Conservation (phyloP, 1,140 invertebrate genomes). For the Tetramorium simillimum region DNA sequence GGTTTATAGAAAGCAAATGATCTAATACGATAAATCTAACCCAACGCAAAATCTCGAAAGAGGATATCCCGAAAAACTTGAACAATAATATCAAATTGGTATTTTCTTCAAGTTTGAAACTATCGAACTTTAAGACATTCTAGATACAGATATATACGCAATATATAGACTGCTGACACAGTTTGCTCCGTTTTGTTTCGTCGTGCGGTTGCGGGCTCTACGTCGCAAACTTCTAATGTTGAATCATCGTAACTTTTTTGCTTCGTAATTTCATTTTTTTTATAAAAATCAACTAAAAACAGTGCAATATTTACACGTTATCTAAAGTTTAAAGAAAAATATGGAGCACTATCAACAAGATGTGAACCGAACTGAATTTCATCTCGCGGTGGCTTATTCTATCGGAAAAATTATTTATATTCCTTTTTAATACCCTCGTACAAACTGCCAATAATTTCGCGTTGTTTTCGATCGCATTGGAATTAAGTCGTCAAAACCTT, state of each 20-base stretch:
- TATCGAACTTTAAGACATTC: not conserved
- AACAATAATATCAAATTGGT: not conserved
- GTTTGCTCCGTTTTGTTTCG: conserved; percentile 3
- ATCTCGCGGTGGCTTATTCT: not conserved
- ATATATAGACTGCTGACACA: not conserved
- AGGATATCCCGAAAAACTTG: not conserved
- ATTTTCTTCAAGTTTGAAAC: not conserved
- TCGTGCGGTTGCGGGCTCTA: not conserved
- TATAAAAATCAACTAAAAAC: not conserved
- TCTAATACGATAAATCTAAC: not conserved
- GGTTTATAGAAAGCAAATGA: not conserved
- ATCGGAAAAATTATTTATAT: conserved; percentile 16
- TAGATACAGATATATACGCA: not conserved
- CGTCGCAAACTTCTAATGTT: not conserved
- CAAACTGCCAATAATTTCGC: not conserved
- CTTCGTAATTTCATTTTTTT: not conserved
- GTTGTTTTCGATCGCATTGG: not conserved
- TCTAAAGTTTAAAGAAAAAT: not conserved
- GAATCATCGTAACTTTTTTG: not conserved
- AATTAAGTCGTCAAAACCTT: conserved; percentile 4
- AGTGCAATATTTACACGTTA: not conserved
- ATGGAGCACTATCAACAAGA: not conserved
- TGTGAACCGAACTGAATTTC: not conserved
- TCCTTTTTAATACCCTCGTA: not conserved
- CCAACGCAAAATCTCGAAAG: not conserved